Percentiles rank a stretch among this genome's conserved stretches.
Evolutionary conservation across 2,113 vertebrate genomes (phyloP).

Genomic region (Caretta caretta): DNA sequence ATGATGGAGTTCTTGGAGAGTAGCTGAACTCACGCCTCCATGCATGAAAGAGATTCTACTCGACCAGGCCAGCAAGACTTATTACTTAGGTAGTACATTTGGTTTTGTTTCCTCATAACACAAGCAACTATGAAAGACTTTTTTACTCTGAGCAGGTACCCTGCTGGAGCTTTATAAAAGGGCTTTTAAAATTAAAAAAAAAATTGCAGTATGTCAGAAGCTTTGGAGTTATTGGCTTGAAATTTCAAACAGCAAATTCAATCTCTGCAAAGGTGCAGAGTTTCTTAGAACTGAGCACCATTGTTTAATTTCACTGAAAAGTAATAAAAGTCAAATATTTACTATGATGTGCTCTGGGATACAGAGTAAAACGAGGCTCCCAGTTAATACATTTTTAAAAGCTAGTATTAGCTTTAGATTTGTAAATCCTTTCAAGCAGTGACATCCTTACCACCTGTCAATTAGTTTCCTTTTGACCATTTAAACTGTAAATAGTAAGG

Average conservation of each 20-base stretch:
- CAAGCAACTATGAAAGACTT: not conserved
- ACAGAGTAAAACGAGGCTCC: conserved; percentile 23
- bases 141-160: not conserved
- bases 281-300: conserved; percentile 6
- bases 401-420: conserved; percentile 9
- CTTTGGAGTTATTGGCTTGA: conserved; percentile 32
- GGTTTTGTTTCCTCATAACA: not conserved
- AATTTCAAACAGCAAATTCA: conserved; percentile 49
- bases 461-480: not conserved
- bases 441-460: not conserved
- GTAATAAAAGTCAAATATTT: conserved; percentile 18
- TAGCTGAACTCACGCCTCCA: rapidly evolving
- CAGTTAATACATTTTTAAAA: conserved; percentile 39
- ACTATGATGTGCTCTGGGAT: conserved; percentile 1
- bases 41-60: not conserved
- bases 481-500: not conserved
- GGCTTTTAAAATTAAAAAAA: not conserved
- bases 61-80: not conserved
- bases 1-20: not conserved
- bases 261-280: conserved; percentile 33
- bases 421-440: conserved; percentile 23
- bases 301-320: conserved; percentile 60
- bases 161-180: conserved; percentile 1
- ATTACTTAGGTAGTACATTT: not conserved
- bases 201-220: not conserved